phyloP scores from a whole-genome alignment of 2,797 vertebrate genomes.

The Austrolebias charrua region DNA sequence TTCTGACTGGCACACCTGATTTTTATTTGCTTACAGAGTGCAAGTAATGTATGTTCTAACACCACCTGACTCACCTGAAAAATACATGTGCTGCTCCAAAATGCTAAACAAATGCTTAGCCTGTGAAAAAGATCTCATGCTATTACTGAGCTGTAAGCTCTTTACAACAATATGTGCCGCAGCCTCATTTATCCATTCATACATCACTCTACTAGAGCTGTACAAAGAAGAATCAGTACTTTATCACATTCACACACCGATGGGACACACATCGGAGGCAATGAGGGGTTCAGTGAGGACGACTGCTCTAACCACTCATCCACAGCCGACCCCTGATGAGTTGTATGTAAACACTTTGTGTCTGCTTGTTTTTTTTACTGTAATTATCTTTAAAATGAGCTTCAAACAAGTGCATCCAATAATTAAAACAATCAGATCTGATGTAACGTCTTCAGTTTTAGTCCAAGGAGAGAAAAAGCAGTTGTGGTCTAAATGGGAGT shows the following conservation, averaged over 20 bases:
- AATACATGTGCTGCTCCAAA: neutral
- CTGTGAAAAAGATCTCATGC: neutral
- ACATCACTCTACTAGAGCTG: too few relatives aligned
- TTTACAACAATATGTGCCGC: too few relatives aligned
- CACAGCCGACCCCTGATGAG: too few relatives aligned
- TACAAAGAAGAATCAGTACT: too few relatives aligned
- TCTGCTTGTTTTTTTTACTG: neutral
- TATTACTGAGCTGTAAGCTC: too few relatives aligned
- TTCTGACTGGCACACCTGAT: neutral
- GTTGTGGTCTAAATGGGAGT: slow-evolving; percentile 31
- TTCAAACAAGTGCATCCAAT: slow-evolving; percentile 15
- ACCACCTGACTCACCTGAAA: neutral
- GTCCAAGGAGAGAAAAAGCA: slow-evolving; percentile 43
- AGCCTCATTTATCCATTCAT: too few relatives aligned
- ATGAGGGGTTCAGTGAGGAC: too few relatives aligned
- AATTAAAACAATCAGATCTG: slow-evolving; percentile 25
- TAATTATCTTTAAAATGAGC: slow-evolving; percentile 14
- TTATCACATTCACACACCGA: too few relatives aligned
- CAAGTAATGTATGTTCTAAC: neutral
- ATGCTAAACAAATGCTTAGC: neutral
- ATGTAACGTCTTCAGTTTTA: slow-evolving; percentile 12
- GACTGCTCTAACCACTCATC: too few relatives aligned
- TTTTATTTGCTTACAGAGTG: neutral
- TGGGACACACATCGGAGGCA: too few relatives aligned
- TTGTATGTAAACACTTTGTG: neutral